Base-by-base conservation (phyloP, 2,888 invertebrate species). In the Tetheella fluctuosa region DNA sequence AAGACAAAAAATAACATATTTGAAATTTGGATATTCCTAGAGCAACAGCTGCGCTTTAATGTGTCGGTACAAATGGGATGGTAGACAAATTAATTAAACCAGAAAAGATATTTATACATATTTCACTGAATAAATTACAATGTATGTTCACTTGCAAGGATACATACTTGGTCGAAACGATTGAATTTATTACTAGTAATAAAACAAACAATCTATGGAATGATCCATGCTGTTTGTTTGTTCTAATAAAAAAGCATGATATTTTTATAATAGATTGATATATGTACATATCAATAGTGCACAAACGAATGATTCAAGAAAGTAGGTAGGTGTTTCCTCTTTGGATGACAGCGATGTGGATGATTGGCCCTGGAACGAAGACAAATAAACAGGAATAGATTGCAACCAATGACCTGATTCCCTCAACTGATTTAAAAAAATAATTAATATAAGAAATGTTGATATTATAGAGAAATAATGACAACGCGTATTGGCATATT, bases 41-140 rank as follows among this genome's bases (percentile, higher is more conserved):
- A 34, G 20, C 34, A 34, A 34, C 13, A n/a, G 20, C 34, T 34
- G 55, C 30, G 30, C 8, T 25, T 30, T 37, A 23, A 37, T 55
- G 55, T 37, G 55, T 23, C 20, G 15, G 6, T 34, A 1, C 17
- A 23, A 55, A 34, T 55, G 34, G 13, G 37, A 55, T 34, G 5
- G 34, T 23, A 55, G 30, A 30, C 54, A n/a, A 30, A 54, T 28
- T 54, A 30, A 17, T 30, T 25, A 28, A 53, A 23, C 2, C 23
- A 53, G 25, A 8, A 23, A 53, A 28, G 5, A 53, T n/a, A 53
- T 23, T n/a, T 28, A 28, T n/a, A 28, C 5, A 28, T 53, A 53
- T n/a, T 28, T 48, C 48, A 48, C 48, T 20, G 20, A 20, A 48
- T 48, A 20, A 48, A 48, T 48, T 48, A 48, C 48, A 48, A 48